Percentiles rank a stretch among this genome's conserved stretches.
These are phyloP conservation scores for Apamea sordens DNA, from an alignment of 2,888 invertebrate genomes.

Conservation along the genomic window DNA sequence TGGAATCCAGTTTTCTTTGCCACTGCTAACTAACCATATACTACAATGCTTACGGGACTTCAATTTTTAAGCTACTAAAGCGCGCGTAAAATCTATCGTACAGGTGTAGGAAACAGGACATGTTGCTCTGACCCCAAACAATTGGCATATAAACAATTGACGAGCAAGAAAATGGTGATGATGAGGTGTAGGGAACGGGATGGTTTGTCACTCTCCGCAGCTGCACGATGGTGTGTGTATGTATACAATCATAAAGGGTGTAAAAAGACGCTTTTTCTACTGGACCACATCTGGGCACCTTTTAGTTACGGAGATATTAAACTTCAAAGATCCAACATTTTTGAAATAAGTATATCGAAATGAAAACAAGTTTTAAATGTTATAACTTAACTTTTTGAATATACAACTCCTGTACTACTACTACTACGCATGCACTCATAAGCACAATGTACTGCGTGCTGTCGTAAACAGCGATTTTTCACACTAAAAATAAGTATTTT, in stretches of 20 bases:
- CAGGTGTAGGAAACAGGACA: not conserved
- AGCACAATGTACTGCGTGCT: not conserved
- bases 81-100: not conserved
- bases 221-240: not conserved
- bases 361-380: too few relatives aligned
- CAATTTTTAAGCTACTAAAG: slow-evolving; percentile 25
- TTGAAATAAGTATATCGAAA: not conserved
- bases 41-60: not conserved
- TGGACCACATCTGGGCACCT: not conserved
- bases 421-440: too few relatives aligned
- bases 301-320: too few relatives aligned
- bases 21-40: too few relatives aligned
- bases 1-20: not conserved
- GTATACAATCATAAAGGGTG: not conserved
- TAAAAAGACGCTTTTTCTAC: not conserved
- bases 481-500: not conserved
- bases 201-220: too few relatives aligned
- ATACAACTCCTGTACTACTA: not conserved
- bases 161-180: not conserved
- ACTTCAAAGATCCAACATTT: not conserved
- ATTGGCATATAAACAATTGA: too few relatives aligned
- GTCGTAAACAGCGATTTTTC: not conserved
- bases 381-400: not conserved
- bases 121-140: not conserved
- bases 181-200: not conserved